These are phyloP conservation scores for Catagonus wagneri DNA, from an alignment of 2,113 vertebrate species.

Conservation along the genomic window DNA sequence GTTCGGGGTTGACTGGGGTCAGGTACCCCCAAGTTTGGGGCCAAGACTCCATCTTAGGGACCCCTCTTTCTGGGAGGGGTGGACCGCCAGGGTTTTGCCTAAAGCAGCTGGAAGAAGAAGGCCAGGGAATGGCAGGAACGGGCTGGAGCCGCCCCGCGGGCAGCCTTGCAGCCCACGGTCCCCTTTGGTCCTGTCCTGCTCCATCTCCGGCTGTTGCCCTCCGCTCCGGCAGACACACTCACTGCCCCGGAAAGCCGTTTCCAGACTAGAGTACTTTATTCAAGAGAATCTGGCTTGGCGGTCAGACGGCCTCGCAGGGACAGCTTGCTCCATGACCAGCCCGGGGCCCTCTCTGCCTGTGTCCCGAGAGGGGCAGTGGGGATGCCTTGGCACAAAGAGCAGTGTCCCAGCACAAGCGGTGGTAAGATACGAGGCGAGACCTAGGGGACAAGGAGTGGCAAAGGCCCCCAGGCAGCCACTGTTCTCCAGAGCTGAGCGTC, in stretches of 20 bases:
- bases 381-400: not conserved
- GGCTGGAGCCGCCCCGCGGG: not conserved
- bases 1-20: not conserved
- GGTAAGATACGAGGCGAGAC: not conserved
- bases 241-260: not conserved
- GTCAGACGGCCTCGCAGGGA: constrained; percentile 7
- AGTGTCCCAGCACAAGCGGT: constrained; percentile 37
- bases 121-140: not conserved
- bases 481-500: not conserved
- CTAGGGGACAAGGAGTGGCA: not conserved
- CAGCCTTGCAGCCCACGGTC: not conserved
- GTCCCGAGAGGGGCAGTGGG: not conserved
- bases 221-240: not conserved
- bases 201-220: rapidly evolving
- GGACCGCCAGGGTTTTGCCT: not conserved
- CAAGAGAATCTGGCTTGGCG: constrained; percentile 79
- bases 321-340: not conserved
- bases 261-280: constrained; percentile 83
- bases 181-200: not conserved
- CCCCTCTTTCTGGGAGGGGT: rapidly evolving
- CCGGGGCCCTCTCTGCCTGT: not conserved
- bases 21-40: not conserved
- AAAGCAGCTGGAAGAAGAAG: not conserved
- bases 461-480: not conserved
- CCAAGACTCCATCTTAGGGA: not conserved